Conservation (phyloP, 2,888 invertebrate genomes). For the Lasioglossum villosulum region DNA sequence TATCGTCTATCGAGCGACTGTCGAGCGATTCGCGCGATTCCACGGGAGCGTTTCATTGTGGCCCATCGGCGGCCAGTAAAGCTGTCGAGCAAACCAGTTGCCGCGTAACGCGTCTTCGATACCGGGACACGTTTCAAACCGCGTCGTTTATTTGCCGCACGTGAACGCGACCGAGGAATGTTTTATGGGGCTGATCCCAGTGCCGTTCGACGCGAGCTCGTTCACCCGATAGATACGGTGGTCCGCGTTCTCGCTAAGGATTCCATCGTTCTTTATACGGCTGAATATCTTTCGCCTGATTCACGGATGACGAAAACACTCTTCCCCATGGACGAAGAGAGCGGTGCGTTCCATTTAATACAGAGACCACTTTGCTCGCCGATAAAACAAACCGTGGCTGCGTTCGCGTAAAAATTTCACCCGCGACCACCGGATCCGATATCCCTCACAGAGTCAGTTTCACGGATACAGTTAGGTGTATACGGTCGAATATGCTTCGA, state of each 20-base stretch:
- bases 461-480: slow-evolving; percentile 41
- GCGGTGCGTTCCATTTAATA: slow-evolving; percentile 54
- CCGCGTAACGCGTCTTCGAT: slow-evolving; percentile 26
- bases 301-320: slow-evolving; percentile 34
- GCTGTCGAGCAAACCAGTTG: slow-evolving; percentile 25
- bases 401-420: slow-evolving; percentile 49
- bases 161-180: slow-evolving; percentile 26
- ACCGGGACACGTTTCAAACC: slow-evolving; percentile 25
- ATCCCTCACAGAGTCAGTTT: slow-evolving; percentile 32
- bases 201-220: slow-evolving; percentile 21
- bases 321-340: neutral
- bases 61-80: slow-evolving; percentile 1
- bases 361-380: slow-evolving; percentile 35
- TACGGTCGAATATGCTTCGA: neutral
- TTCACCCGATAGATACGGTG: slow-evolving; percentile 23
- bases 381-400: slow-evolving; percentile 30
- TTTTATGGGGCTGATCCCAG: slow-evolving; percentile 21
- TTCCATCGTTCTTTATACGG: slow-evolving; percentile 42
- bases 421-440: slow-evolving; percentile 42
- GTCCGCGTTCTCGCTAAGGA: neutral
- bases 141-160: slow-evolving; percentile 22
- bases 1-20: slow-evolving; percentile 15
- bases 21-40: slow-evolving; percentile 6
- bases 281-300: slow-evolving; percentile 32
- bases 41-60: slow-evolving; percentile 1